Evolutionary conservation across 2,888 invertebrate genomes (phyloP), one percentile per base, ranked within the genome.

Genomic region (Ochropleura leucogaster): DNA sequence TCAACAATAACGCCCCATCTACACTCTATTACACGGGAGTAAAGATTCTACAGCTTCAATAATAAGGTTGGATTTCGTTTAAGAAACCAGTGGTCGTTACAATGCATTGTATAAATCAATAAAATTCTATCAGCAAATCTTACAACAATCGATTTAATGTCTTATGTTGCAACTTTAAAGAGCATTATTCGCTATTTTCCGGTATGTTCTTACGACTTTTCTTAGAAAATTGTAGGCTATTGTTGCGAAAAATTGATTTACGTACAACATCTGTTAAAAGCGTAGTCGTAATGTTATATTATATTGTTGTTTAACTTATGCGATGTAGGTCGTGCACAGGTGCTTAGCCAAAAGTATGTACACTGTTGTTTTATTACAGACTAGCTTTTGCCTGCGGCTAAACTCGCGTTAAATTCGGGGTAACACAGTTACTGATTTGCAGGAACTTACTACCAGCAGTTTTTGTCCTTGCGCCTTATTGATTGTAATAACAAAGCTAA

Each of bases 191-290:
- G 18, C 64, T 85, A 68, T 42, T 40, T 4, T 16, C 3, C 8
- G 9, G 1, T 9, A 40, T 49, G 49, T 8, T 68, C 79, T 85
- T 91, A 80, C 2, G 80, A 12, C 80, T 68, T 82, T 81, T 77
- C 47, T 46, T 72, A 51, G 77, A 53, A 80, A 82, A 72, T 51
- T 75, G 69, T 80, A 74, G 75, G 74, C 91, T 88, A 93, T 95
- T 95, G 95, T 96, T 96, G 95, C 95, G 95, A 95, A 95, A 95
- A 96, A 96, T 95, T 96, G 95, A 96, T 96, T 96, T 96, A 96
- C 94, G 95, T 91, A 92, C 91, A 90, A 93, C 95, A 95, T 95
- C 94, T 95, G 93, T 94, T 93, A 89, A 89, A 89, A 85, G 84
- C 77, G 63, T 77, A 79, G 79, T 72, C 71, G 63, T 83, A 77